These are phyloP conservation scores for Tragulus kanchil DNA, from an alignment of 2,113 vertebrate species.

Conservation along the genomic window DNA sequence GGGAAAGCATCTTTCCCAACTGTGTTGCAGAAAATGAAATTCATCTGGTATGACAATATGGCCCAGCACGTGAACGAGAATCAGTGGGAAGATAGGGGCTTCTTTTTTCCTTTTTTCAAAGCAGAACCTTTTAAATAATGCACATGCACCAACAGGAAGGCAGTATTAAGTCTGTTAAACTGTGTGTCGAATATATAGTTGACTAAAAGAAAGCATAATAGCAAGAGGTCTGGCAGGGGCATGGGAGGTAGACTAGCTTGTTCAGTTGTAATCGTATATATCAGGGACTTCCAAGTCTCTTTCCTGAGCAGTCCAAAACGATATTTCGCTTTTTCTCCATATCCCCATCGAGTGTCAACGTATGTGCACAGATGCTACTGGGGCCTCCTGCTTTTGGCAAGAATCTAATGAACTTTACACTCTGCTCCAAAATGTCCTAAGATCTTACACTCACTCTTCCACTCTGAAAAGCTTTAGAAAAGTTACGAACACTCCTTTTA, in stretches of 20 bases:
- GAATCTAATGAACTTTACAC: neutral
- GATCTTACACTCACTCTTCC: neutral
- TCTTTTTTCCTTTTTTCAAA: neutral
- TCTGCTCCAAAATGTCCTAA: neutral
- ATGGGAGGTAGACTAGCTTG: neutral
- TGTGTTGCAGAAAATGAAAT: conserved; percentile 76
- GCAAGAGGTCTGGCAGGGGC: neutral
- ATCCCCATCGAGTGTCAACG: conserved; percentile 43
- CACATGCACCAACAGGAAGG: neutral
- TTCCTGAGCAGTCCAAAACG: conserved; percentile 14
- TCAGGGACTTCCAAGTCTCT: conserved; percentile 37
- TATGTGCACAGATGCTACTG: conserved; percentile 67
- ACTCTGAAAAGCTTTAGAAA: neutral
- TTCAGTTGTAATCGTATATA: neutral
- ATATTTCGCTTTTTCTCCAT: conserved; percentile 17
- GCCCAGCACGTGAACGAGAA: conserved; percentile 61
- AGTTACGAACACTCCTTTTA: neutral
- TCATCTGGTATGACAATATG: conserved; percentile 82
- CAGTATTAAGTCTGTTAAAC: neutral
- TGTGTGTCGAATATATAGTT: neutral
- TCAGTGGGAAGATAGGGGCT: conserved; percentile 23
- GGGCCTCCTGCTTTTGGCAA: conserved; percentile 51
- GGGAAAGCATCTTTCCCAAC: conserved; percentile 78
- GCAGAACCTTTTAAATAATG: conserved; percentile 48
- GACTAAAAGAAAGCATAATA: neutral